Base-by-base conservation (phyloP, 2,888 invertebrate genomes). In the Gonocerus acuteangulatus region DNA sequence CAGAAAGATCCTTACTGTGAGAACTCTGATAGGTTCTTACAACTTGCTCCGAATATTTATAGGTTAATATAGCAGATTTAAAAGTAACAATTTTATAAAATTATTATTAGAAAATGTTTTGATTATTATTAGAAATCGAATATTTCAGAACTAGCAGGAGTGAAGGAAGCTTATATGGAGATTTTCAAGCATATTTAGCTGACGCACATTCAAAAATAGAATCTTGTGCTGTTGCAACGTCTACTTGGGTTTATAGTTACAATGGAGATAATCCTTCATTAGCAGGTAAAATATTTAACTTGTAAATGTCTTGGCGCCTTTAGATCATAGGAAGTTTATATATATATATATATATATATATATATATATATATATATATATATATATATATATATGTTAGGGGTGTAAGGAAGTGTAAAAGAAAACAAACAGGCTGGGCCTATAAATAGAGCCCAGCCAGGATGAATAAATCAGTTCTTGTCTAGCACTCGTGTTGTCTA, bases 171-270 rank as follows among this genome's bases (percentile, higher is more conserved):
- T 73, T 89, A 64, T 87, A 84, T 71, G 85, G 86, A 32, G 89
- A 89, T 74, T 87, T 87, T 73, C 87, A 89, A 75, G 87, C 88
- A 1, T 95, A 95, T 75, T 77, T 95, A 27, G 85, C 85, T 71
- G 90, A 91, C 73, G 92, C 94, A 0, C 80, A 88, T 66, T 82
- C 81, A 71, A 86, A 86, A 72, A 86, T 95, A 58, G 80, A 82
- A 22, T 79, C 83, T 7, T 87, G 90, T 71, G 80, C 84, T 44
- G 75, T 81, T 27, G 89, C 90, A 0, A 92, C 92, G 72, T 73
- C 76, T 0, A 78, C 78, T 58, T 95, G 95, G 95, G 83, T 83
- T 3, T 85, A 86, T 65, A 81, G 79, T 51, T 95, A 94, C 75
- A 62, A 65, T 61, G 85, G 83, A 11, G 77, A 68, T 70, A 67